These are phyloP conservation scores for Chironomus tentans DNA, from an alignment of 2,888 invertebrate genomes.

Conservation along the genomic window DNA sequence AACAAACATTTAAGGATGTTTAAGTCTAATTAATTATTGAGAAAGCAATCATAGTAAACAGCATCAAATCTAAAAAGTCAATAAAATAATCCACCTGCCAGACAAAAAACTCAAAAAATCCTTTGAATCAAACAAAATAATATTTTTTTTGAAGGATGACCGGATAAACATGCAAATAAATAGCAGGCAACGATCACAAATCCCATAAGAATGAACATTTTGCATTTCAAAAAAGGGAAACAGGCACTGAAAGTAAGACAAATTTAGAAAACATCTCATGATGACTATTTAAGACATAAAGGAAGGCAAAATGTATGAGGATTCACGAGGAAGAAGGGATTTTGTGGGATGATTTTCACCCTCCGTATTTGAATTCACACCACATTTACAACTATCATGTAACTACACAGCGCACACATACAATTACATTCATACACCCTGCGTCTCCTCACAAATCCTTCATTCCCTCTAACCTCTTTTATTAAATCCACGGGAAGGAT, in stretches of 20 bases:
- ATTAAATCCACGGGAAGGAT: background rate
- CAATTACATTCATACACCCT: background rate
- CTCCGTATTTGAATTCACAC: background rate
- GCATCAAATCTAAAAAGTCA: too few species aligned
- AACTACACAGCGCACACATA: background rate
- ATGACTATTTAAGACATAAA: background rate
- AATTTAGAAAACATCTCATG: background rate
- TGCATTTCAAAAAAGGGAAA: background rate
- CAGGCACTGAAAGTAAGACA: background rate
- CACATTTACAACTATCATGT: too few species aligned
- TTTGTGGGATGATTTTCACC: background rate
- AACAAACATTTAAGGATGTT: too few species aligned
- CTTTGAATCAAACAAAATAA: too few species aligned
- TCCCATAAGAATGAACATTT: too few species aligned
- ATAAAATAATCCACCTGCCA: too few species aligned
- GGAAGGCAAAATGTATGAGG: background rate
- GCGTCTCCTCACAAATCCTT: background rate
- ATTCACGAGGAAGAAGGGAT: background rate
- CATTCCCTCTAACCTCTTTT: background rate
- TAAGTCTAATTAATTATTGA: too few species aligned
- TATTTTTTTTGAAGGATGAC: too few species aligned
- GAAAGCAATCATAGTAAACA: too few species aligned
- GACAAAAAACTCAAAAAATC: too few species aligned
- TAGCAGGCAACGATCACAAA: too few species aligned
- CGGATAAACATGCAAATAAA: too few species aligned